A percentile compares a stretch with the other conserved stretches of the same genome.
These are phyloP conservation scores for Globicephala melas DNA, from an alignment of 2,113 vertebrate species.

Conservation along the genomic window DNA sequence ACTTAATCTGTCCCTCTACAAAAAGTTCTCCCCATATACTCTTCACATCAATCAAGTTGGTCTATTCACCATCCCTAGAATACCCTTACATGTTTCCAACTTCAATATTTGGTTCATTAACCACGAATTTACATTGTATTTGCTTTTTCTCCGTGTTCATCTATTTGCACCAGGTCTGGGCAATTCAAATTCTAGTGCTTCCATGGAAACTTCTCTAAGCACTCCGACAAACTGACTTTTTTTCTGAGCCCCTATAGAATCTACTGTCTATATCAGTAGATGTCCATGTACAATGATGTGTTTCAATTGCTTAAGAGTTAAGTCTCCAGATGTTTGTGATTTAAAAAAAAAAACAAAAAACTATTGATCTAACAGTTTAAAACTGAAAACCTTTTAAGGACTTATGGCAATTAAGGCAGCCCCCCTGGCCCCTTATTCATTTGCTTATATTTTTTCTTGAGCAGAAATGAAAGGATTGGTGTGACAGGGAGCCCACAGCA, in stretches of 20 bases:
- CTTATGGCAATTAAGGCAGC: not conserved
- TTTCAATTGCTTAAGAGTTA: not conserved
- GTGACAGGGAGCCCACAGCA: not conserved
- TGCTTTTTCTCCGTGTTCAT: not conserved
- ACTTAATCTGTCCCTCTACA: not conserved
- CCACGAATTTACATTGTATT: not conserved
- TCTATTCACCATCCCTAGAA: not conserved
- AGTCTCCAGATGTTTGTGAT: not conserved
- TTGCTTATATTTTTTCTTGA: not conserved
- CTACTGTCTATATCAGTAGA: not conserved
- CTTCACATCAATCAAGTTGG: not conserved
- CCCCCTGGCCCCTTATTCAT: not conserved
- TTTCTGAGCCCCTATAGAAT: not conserved
- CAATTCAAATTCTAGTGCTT: not conserved
- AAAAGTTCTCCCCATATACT: not conserved
- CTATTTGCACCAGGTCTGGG: not conserved
- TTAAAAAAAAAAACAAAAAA: not conserved
- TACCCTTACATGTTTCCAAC: not conserved
- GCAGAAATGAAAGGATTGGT: not conserved
- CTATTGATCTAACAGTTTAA: not conserved
- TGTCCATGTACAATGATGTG: not conserved
- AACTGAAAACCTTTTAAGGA: not conserved
- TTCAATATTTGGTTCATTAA: not conserved
- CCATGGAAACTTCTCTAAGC: not conserved
- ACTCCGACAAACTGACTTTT: not conserved